phyloP scores from a whole-genome alignment of 2,113 vertebrate species.

The Perca schrenkii region DNA sequence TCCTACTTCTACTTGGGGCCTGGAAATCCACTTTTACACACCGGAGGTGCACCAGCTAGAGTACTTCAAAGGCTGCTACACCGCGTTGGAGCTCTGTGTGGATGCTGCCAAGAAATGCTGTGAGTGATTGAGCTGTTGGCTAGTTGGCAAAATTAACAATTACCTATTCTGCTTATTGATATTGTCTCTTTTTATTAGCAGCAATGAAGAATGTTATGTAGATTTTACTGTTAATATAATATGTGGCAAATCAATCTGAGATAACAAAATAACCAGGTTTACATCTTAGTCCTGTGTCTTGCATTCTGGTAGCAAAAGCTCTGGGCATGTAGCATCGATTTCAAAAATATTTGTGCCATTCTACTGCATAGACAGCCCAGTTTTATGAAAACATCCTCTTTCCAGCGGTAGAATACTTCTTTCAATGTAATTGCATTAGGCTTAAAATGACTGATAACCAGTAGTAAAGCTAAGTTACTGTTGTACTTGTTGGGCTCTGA shows the following conservation, averaged over 20 bases:
- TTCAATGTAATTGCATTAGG: not conserved
- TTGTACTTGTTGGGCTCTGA: too few relatives aligned
- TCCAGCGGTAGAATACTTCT: too few relatives aligned
- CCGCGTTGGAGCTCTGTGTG: slow-evolving; percentile 90
- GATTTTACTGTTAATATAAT: not conserved
- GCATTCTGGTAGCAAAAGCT: too few relatives aligned
- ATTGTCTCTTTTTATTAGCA: not conserved
- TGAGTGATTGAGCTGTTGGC: slow-evolving; percentile 81
- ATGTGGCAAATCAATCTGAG: not conserved
- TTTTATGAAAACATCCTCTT: too few relatives aligned
- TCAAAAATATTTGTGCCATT: too few relatives aligned
- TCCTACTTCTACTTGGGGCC: slow-evolving; percentile 82
- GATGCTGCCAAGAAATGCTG: slow-evolving; percentile 91
- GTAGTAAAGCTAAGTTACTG: not conserved
- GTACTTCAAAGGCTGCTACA: slow-evolving; percentile 87
- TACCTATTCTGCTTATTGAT: not conserved
- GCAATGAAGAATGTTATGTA: not conserved
- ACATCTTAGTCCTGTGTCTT: not conserved
- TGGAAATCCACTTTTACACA: slow-evolving; percentile 92
- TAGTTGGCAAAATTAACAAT: not conserved
- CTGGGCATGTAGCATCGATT: too few relatives aligned
- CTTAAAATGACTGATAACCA: not conserved
- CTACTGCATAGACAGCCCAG: too few relatives aligned
- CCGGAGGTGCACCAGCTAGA: slow-evolving; percentile 82
- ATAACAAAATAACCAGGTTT: not conserved